Evolutionary conservation across 1,140 invertebrate species (phyloP), one percentile per base, ranked within the genome.

Genomic region (Camponotus floridanus): DNA sequence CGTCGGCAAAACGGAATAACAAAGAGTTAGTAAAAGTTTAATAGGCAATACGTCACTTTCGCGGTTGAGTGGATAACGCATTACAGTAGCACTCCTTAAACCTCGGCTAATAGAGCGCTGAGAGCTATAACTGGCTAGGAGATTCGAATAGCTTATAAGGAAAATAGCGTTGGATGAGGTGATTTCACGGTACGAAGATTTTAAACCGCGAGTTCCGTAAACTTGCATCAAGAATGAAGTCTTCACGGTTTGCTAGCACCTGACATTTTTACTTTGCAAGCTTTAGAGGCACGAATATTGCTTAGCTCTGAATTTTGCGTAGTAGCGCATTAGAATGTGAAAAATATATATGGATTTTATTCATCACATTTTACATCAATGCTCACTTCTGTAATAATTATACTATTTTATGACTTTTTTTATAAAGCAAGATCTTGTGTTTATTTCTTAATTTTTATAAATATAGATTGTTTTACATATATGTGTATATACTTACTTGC

Each of bases 401-500:
- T 62, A 2, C 21, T 31, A 73, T 36, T 71, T 33, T 51, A 71
- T n/a, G 13, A 55, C 7, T 73, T 55, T 36, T 36, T 55, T 11
- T 33, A 21, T 57, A 73, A 21, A 73, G 4, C 9, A 36, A 5
- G 6, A 55, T 55, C 13, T 51, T 5, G 8, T 36, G 33, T 57
- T 55, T 73, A 33, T 51, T 7, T 1, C 33, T 13, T 55, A 55
- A 4, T 31, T 55, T 36, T 51, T 33, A 51, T 51, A 48, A 73
- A 73, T n/a, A 33, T 51, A 33, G 18, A 73, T 18, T 33, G 13
- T 33, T 73, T 73, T 33, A 21, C 8, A 57, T 51, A 57, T 39
- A 39, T 39, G 15, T 73, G 7, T 2, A 57, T 33, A 6, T 73
- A 99, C 98, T 97, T 99, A 99, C 98, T 97, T 99, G 98, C 18